Conservation (phyloP, 2,888 invertebrate species). For the Calliphora vomitoria region DNA sequence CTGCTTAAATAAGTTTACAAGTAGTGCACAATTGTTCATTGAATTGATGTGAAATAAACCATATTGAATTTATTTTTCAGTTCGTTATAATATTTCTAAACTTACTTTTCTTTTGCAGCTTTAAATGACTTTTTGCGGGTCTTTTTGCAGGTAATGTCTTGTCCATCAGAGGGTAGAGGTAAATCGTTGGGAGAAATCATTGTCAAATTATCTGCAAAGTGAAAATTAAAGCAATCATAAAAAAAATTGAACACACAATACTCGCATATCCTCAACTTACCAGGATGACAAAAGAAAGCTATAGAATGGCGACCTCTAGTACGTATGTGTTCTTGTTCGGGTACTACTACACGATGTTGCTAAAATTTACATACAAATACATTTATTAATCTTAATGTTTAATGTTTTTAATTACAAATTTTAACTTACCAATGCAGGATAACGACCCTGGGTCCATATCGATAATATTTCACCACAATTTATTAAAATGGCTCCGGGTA, state of each 20-base stretch:
- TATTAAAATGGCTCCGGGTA: constrained; percentile 90
- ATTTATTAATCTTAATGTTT: neutral
- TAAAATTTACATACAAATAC: constrained; percentile 78
- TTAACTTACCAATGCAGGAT: constrained; percentile 88
- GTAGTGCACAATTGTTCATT: too few relatives aligned
- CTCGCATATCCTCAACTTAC: constrained; percentile 80
- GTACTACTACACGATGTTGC: constrained; percentile 91
- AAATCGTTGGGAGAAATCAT: constrained; percentile 84
- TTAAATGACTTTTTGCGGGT: constrained; percentile 84
- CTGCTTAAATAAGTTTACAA: too few relatives aligned
- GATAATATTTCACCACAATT: constrained; percentile 91
- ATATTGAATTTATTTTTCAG: too few relatives aligned
- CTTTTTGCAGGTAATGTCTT: constrained; percentile 81
- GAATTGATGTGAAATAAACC: too few relatives aligned
- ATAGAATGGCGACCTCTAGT: constrained; percentile 90
- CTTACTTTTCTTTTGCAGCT: constrained; percentile 84
- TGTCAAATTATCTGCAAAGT: constrained; percentile 81
- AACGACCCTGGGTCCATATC: constrained; percentile 89
- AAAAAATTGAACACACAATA: neutral
- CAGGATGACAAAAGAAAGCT: constrained; percentile 91
- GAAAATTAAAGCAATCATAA: neutral
- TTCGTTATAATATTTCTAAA: neutral
- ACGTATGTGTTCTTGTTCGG: constrained; percentile 87
- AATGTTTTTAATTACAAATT: neutral
- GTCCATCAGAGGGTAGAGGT: constrained; percentile 80